Percentiles rank a stretch among this genome's conserved stretches.
These are phyloP conservation scores for Austrolebias charrua DNA, from an alignment of 2,797 vertebrate genomes.

Conservation along the genomic window DNA sequence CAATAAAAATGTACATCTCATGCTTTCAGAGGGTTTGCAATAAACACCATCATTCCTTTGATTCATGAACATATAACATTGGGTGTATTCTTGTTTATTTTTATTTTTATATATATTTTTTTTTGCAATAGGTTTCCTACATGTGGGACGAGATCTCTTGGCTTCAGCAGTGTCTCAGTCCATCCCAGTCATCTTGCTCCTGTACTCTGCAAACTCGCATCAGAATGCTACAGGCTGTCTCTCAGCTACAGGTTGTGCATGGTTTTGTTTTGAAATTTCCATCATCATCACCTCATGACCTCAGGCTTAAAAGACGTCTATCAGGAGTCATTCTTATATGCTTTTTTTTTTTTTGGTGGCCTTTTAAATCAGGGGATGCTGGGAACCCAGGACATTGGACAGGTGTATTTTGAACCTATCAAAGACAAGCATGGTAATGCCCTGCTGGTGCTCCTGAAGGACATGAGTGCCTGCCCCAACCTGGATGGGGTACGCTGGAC, in stretches of 20 bases:
- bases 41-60: not conserved
- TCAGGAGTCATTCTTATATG: not conserved
- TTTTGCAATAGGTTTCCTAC: constrained; percentile 80
- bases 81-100: not conserved
- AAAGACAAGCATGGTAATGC: constrained; percentile 92
- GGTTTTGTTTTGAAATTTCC: not conserved
- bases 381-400: constrained; percentile 89
- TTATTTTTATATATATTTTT: not conserved
- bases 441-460: constrained; percentile 87
- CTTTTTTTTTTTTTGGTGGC: not conserved
- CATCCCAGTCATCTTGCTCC: constrained; percentile 87
- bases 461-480: constrained; percentile 81
- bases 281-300: not conserved
- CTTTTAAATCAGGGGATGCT: constrained; percentile 78
- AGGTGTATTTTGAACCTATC: constrained; percentile 89
- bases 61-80: too few relatives aligned
- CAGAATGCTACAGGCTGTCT: constrained; percentile 89
- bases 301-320: not conserved
- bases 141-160: constrained; percentile 90
- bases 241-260: constrained; percentile 83
- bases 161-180: constrained; percentile 86
- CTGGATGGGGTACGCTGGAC: constrained; percentile 87
- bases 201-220: constrained; percentile 89
- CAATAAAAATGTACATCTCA: not conserved
- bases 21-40: not conserved